phyloP scores from a whole-genome alignment of 2,888 invertebrate species.

The Drosophila siamana region DNA sequence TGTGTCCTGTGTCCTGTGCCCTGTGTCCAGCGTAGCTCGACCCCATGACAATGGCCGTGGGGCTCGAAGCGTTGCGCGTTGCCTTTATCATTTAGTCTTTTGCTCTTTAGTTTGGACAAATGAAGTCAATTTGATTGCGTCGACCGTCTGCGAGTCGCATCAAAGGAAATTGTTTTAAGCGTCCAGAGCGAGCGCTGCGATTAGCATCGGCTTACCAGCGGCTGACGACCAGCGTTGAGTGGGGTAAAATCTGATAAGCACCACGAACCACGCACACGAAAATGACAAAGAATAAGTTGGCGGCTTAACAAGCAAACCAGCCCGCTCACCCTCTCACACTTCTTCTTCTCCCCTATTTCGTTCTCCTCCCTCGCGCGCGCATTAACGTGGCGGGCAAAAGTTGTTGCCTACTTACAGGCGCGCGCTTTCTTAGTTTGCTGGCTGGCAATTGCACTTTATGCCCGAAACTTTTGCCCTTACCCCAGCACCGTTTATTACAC shows the following conservation, averaged over 20 bases:
- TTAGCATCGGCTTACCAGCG: constrained; percentile 66
- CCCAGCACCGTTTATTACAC: constrained; percentile 71
- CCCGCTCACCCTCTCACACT: not conserved
- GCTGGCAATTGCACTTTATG: constrained; percentile 72
- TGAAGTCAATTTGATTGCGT: constrained; percentile 78
- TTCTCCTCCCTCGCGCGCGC: constrained; percentile 3
- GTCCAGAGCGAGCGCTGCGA: constrained; percentile 59
- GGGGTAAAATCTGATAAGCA: constrained; percentile 49
- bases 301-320: constrained; percentile 64
- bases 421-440: constrained; percentile 52
- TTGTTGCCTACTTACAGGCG: constrained; percentile 44
- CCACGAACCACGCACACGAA: constrained; percentile 24
- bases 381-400: constrained; percentile 46
- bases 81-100: constrained; percentile 69
- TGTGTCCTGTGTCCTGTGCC: too few relatives aligned
- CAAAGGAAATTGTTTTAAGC: constrained; percentile 82
- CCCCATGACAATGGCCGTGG: constrained; percentile 27
- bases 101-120: constrained; percentile 67
- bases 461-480: constrained; percentile 59
- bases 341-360: not conserved
- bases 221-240: constrained; percentile 19
- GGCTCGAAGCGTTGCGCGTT: constrained; percentile 30
- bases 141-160: constrained; percentile 55
- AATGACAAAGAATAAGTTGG: constrained; percentile 67
- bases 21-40: too few relatives aligned